phyloP scores from a whole-genome alignment of 2,888 invertebrate species.

The Volucella bombylans region DNA sequence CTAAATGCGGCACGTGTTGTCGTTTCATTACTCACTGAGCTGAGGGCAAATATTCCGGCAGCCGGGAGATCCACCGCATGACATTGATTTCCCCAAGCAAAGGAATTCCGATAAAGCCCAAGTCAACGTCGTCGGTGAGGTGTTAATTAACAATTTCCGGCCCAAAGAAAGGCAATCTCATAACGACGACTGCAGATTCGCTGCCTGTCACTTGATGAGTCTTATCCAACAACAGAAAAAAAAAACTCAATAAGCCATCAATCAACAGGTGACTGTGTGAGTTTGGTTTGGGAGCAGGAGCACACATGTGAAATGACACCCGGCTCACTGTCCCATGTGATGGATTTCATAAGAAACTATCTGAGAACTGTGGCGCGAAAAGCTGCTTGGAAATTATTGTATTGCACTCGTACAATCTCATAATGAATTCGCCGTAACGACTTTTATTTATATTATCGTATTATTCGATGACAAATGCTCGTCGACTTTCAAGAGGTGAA shows the following conservation, averaged over 20 bases:
- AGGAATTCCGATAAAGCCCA: conserved; percentile 10
- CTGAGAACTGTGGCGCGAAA: neutral
- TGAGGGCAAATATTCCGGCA: conserved; percentile 25
- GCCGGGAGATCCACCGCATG: neutral
- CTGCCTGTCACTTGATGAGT: neutral
- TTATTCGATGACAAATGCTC: neutral
- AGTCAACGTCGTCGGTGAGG: conserved; percentile 23
- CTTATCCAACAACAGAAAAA: conserved; percentile 26
- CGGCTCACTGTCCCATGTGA: conserved; percentile 11
- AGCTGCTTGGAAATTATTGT: conserved; percentile 1
- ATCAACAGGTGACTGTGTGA: conserved; percentile 37
- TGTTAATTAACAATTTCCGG: conserved; percentile 46
- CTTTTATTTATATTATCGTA: conserved; percentile 19
- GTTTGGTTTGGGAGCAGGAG: neutral
- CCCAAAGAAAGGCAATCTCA: neutral
- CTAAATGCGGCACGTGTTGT: conserved; percentile 64
- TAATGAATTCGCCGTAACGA: conserved; percentile 23
- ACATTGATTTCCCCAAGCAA: neutral
- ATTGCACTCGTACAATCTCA: conserved; percentile 24
- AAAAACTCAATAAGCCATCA: neutral
- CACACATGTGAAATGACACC: conserved; percentile 45
- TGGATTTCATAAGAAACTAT: neutral
- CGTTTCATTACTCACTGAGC: conserved; percentile 19
- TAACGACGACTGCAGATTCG: conserved; percentile 4
- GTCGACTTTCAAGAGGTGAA: conserved; percentile 4